Conservation (phyloP, 2,113 vertebrate genomes). For the Tapirus terrestris region DNA sequence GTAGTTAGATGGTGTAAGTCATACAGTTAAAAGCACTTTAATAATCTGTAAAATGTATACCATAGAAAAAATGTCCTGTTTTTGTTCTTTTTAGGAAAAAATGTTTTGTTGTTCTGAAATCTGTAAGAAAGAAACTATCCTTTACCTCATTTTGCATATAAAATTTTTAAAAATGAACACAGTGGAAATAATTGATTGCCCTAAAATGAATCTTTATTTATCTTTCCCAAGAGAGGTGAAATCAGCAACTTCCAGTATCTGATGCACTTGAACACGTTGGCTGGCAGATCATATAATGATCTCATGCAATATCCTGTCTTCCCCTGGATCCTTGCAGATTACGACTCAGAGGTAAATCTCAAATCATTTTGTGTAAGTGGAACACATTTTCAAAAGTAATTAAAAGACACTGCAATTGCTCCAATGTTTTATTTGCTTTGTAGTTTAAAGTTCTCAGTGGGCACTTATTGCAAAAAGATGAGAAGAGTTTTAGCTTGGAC, state of each 20-base stretch:
- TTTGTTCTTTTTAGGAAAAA: neutral
- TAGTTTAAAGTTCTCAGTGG: neutral
- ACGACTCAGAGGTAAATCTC: conserved; percentile 93
- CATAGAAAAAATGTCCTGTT: neutral
- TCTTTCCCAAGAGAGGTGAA: conserved; percentile 94
- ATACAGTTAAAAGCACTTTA: neutral
- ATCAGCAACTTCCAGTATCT: conserved; percentile 99
- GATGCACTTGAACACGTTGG: conserved; percentile 99
- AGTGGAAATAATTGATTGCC: neutral
- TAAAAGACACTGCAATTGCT: neutral
- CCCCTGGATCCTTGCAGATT: conserved; percentile 98
- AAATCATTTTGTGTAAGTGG: neutral
- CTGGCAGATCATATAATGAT: conserved; percentile 98
- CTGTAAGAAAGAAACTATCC: neutral
- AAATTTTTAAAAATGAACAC: neutral
- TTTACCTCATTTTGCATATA: conserved; percentile 30
- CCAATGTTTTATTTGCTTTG: neutral
- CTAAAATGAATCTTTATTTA: conserved; percentile 64
- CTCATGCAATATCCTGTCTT: conserved; percentile 99
- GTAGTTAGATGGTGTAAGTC: neutral
- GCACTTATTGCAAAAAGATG: neutral
- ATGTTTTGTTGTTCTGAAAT: neutral
- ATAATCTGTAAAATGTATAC: neutral
- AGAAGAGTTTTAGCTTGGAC: neutral
- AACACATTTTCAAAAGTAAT: conserved; percentile 8